Conservation (phyloP, 2,888 invertebrate species). For the Girardia tigrina region DNA sequence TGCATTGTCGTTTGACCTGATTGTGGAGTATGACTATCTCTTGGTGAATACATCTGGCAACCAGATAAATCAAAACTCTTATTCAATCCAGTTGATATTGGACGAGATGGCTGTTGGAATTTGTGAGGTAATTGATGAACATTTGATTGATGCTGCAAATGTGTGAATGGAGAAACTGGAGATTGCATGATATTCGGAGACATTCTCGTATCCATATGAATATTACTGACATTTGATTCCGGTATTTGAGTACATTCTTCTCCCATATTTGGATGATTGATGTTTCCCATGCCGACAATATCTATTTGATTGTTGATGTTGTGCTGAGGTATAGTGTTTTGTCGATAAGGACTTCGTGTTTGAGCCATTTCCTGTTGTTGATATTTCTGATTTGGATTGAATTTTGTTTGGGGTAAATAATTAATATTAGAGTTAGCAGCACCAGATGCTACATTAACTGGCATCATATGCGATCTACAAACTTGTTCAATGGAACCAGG, state of each 20-base stretch:
- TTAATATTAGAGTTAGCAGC: not conserved
- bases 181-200: not conserved
- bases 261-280: not conserved
- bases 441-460: not conserved
- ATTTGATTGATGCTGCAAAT: not conserved
- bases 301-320: not conserved
- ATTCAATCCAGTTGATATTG: not conserved
- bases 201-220: conserved; percentile 1
- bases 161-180: not conserved
- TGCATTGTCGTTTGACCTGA: not conserved
- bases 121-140: not conserved
- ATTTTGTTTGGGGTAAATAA: not conserved
- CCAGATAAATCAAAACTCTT: not conserved
- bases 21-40: not conserved
- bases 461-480: not conserved
- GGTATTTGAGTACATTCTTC: not conserved
- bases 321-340: not conserved
- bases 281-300: not conserved
- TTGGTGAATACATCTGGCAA: not conserved
- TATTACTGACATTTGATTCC: not conserved
- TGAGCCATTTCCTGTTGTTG: not conserved
- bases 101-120: not conserved
- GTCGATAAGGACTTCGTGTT: not conserved
- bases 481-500: not conserved
- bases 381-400: not conserved